Evolutionary conservation across 2,797 vertebrate species (phyloP), one percentile per base, ranked within the genome.

Genomic region (Hephaestus fuliginosus): DNA sequence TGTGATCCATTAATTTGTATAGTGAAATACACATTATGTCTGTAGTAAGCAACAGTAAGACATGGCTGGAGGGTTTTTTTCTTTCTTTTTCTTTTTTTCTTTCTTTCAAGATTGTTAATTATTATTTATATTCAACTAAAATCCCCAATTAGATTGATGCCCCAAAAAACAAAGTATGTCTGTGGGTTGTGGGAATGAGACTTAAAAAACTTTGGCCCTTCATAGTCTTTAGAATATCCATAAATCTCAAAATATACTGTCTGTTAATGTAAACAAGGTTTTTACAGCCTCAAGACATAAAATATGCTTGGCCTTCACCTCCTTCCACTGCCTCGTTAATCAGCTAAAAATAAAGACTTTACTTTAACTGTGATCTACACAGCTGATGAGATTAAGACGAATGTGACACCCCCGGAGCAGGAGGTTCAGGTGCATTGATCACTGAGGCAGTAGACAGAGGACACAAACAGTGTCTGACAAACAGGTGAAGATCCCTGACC

Each of bases 231-330:
- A 73, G 33, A 25, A 39, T 39, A 18, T 28, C 20, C 15, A 53
- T 70, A 68, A 69, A 67, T 56, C 39, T 55, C 18, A 56, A 62
- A 7, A 43, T 33, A 33, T 28, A 48, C 25, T 74, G 18, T 33
- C 48, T 70, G 58, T 53, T 46, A 41, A 75, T 61, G 22, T 55
- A 30, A 68, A 36, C 14, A 41, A 22, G 48, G 9, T 17, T 51
- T 36, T 44, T 46, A 63, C 7, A 63, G 8, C 51, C 22, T 57
- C 20, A 22, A 53, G 12, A 51, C 22, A 74, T 68, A 22, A 74
- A 74, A 61, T 15, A 56, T 28, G 4, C 33, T 13, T 9, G 11
- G 36, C 15, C 9, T 0, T 60, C 60, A 28, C 36, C 17, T 68
- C 49, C 64, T 46, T 28, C 55, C 41, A 56, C 3, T 12, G 33